These are phyloP conservation scores for Hesperia comma DNA, from an alignment of 2,888 invertebrate species.

Conservation along the genomic window DNA sequence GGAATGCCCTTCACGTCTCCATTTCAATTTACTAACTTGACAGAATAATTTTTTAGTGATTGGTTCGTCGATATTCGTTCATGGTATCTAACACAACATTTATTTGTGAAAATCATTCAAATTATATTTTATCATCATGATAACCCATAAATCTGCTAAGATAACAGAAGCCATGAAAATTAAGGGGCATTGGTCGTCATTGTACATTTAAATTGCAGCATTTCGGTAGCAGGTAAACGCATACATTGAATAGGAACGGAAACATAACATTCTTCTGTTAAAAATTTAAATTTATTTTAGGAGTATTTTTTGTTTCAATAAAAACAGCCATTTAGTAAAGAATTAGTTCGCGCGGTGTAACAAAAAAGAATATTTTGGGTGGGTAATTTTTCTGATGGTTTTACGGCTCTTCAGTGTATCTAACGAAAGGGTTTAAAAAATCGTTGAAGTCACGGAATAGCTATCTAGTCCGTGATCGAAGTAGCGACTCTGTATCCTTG, in stretches of 20 bases:
- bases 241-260: constrained; percentile 50
- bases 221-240: constrained; percentile 18
- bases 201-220: constrained; percentile 10
- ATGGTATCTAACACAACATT: too few species aligned
- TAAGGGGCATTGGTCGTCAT: background rate
- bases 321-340: constrained; percentile 79
- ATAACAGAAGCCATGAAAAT: background rate
- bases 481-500: too few species aligned
- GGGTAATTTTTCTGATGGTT: constrained; percentile 10
- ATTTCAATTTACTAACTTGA: too few species aligned
- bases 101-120: too few species aligned
- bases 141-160: background rate
- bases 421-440: background rate
- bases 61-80: too few species aligned
- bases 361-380: constrained; percentile 18
- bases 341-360: constrained; percentile 72
- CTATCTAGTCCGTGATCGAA: too few species aligned
- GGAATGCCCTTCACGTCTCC: too few species aligned
- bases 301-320: constrained; percentile 65
- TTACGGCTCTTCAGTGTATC: background rate
- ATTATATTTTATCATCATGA: background rate
- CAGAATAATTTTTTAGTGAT: too few species aligned
- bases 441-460: too few species aligned
- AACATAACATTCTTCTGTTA: constrained; percentile 61
- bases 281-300: constrained; percentile 73